Percentiles rank a stretch among this genome's conserved stretches.
Conservation (phyloP, 2,888 invertebrate genomes). For the Silvanus unidentatus region DNA sequence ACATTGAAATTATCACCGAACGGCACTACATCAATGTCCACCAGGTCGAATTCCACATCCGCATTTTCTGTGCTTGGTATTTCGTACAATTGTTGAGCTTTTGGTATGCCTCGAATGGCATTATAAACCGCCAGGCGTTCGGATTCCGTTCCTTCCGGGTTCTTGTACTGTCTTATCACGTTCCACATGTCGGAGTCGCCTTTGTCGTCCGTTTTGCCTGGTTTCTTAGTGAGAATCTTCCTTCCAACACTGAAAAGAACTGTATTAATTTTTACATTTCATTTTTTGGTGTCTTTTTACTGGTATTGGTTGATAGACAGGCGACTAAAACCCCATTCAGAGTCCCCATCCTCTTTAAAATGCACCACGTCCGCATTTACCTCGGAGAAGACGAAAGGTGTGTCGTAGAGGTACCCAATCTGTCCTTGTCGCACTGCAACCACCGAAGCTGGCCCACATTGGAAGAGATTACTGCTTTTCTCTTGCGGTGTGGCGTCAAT, state of each 20-base stretch:
- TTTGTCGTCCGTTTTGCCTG: conserved; percentile 56
- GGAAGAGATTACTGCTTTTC: conserved; percentile 54
- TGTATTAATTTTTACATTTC: neutral
- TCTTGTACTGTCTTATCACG: conserved; percentile 61
- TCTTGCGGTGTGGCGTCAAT: conserved; percentile 77
- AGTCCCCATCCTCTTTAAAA: conserved; percentile 63
- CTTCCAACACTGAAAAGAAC: conserved; percentile 60
- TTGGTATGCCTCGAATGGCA: conserved; percentile 59
- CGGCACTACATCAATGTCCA: conserved; percentile 60
- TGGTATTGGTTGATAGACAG: conserved; percentile 61
- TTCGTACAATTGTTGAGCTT: conserved; percentile 57
- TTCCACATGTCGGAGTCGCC: conserved; percentile 61
- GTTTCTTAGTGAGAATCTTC: conserved; percentile 61
- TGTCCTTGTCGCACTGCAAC: conserved; percentile 58
- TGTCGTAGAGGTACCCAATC: conserved; percentile 53
- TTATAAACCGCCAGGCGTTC: conserved; percentile 63
- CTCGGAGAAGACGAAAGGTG: conserved; percentile 69
- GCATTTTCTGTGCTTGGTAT: conserved; percentile 54
- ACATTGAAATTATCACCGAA: conserved; percentile 63
- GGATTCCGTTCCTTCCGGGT: conserved; percentile 56
- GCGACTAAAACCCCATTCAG: conserved; percentile 62
- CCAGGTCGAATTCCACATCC: conserved; percentile 60
- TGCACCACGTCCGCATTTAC: conserved; percentile 71
- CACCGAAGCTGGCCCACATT: conserved; percentile 60
- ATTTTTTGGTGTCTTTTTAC: conserved; percentile 47